These are phyloP conservation scores for Petroica traversi DNA, from an alignment of 2,113 vertebrate species.

Conservation along the genomic window DNA sequence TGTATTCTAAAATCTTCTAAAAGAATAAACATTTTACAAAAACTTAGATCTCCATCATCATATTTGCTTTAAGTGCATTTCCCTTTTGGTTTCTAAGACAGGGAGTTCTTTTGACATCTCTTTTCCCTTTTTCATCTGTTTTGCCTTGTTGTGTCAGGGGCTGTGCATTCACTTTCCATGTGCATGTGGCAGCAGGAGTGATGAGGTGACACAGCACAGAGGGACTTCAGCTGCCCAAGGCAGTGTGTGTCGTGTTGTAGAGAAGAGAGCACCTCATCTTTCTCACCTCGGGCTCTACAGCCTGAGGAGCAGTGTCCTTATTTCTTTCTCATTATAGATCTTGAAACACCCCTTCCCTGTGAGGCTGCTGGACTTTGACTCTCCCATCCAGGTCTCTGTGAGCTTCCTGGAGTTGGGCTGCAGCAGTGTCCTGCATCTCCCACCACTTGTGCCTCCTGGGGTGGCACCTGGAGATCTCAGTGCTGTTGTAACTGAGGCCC, in stretches of 20 bases:
- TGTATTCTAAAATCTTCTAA: background rate
- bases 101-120: background rate
- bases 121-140: background rate
- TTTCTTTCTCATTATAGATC: background rate
- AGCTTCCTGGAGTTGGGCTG: fast-evolving
- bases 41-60: background rate
- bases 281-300: background rate
- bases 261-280: background rate
- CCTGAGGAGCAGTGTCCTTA: fast-evolving
- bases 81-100: background rate
- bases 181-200: background rate
- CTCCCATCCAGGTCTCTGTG: fast-evolving
- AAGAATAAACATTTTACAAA: background rate
- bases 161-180: background rate
- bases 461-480: background rate
- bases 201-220: fast-evolving
- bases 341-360: background rate
- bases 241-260: background rate
- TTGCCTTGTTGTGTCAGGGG: background rate
- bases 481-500: background rate
- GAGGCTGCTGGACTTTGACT: background rate
- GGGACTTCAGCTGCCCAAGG: background rate
- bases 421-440: background rate
- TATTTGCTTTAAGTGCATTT: background rate
- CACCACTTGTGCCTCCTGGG: fast-evolving